These are phyloP conservation scores for Callithrix jacchus DNA, from an alignment of 2,113 vertebrate species.

Conservation along the genomic window DNA sequence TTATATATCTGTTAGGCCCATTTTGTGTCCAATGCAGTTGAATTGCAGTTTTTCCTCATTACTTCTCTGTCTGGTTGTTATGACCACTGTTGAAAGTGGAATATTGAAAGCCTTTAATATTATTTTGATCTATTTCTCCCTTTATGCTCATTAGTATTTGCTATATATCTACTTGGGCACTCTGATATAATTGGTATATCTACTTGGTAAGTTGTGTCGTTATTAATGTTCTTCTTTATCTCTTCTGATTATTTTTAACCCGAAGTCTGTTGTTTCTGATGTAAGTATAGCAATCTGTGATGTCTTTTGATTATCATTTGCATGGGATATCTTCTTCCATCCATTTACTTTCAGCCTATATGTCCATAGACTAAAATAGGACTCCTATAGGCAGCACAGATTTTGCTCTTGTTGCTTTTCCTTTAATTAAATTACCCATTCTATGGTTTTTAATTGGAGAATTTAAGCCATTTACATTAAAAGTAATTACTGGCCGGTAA, in stretches of 20 bases:
- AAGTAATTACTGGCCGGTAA: neutral
- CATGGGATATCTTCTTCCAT: too few relatives aligned
- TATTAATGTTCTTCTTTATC: too few relatives aligned
- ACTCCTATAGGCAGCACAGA: too few relatives aligned
- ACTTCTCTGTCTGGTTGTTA: neutral
- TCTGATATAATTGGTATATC: neutral
- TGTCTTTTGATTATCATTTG: too few relatives aligned
- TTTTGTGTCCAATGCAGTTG: neutral
- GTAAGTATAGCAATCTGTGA: too few relatives aligned
- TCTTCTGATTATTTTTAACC: too few relatives aligned
- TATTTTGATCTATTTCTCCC: neutral
- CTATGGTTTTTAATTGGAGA: neutral
- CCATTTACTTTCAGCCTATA: neutral
- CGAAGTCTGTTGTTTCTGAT: too few relatives aligned
- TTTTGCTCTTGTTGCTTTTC: too few relatives aligned
- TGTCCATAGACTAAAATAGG: neutral
- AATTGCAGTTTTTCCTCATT: neutral
- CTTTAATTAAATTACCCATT: neutral
- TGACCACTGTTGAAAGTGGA: neutral
- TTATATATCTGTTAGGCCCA: neutral
- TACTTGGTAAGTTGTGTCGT: too few relatives aligned
- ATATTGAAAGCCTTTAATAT: too few relatives aligned
- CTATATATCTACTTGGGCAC: neutral
- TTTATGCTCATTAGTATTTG: neutral
- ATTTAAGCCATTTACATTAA: neutral